These are phyloP conservation scores for Rhinoderma darwinii DNA, from an alignment of 2,113 vertebrate genomes.

Conservation along the genomic window DNA sequence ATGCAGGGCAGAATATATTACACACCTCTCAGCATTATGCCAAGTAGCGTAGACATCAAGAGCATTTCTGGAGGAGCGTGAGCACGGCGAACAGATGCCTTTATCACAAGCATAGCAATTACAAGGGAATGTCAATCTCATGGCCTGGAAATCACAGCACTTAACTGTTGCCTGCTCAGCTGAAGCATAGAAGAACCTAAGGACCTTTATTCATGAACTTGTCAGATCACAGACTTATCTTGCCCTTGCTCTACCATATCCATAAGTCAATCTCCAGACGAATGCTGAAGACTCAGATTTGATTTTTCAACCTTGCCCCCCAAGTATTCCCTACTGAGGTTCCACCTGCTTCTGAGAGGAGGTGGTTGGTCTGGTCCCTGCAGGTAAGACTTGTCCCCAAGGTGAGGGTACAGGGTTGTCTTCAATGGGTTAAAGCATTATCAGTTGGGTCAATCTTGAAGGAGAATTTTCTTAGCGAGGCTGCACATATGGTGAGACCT, in stretches of 20 bases:
- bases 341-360: neutral
- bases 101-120: constrained; percentile 56
- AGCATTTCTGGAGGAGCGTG: constrained; percentile 20
- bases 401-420: too few relatives aligned
- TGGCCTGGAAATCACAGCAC: constrained; percentile 30
- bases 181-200: neutral
- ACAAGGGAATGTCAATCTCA: constrained; percentile 46
- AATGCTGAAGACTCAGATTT: neutral
- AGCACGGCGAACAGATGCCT: constrained; percentile 55
- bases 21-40: constrained; percentile 46
- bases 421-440: too few relatives aligned
- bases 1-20: constrained; percentile 35
- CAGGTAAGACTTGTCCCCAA: neutral
- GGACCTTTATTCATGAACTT: neutral
- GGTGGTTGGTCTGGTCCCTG: neutral
- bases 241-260: neutral
- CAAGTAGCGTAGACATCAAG: constrained; percentile 44
- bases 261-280: neutral
- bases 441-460: too few relatives aligned
- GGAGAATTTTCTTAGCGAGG: too few relatives aligned
- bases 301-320: neutral
- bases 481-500: too few relatives aligned
- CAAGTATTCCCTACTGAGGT: too few relatives aligned
- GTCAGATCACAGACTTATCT: neutral
- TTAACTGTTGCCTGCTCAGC: constrained; percentile 39